phyloP scores from a whole-genome alignment of 2,888 invertebrate species.

The Nasonovia ribisnigri region DNA sequence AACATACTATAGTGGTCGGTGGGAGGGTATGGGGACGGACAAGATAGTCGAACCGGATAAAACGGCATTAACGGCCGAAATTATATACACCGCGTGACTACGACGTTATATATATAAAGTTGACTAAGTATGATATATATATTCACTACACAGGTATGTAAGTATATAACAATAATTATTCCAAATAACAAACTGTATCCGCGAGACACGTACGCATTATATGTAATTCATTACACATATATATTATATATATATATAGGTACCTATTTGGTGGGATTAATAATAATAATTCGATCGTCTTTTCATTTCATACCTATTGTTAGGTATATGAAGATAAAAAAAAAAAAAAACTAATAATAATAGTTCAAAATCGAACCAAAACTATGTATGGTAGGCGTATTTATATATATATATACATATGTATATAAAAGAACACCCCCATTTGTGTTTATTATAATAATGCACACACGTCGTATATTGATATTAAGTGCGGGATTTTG shows the following conservation, averaged over 20 bases:
- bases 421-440: constrained; percentile 2
- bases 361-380: constrained; percentile 46
- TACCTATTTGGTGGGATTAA: not conserved
- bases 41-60: not conserved
- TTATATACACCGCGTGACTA: not conserved
- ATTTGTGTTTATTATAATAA: constrained; percentile 59
- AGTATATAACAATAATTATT: constrained; percentile 2
- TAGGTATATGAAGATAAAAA: not conserved
- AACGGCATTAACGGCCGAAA: constrained; percentile 14
- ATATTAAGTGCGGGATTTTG: constrained; percentile 46
- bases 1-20: not conserved
- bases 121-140: not conserved
- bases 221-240: not conserved
- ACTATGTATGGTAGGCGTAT: constrained; percentile 11
- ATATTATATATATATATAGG: not conserved
- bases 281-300: constrained; percentile 23
- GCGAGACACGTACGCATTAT: not conserved
- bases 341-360: constrained; percentile 14
- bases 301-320: constrained; percentile 38
- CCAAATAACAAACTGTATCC: constrained; percentile 12
- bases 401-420: not conserved
- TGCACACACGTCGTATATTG: constrained; percentile 33
- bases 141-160: not conserved
- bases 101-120: not conserved
- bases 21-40: not conserved